Conservation (phyloP, 2,888 invertebrate species). For the Drosophila pegasa region DNA sequence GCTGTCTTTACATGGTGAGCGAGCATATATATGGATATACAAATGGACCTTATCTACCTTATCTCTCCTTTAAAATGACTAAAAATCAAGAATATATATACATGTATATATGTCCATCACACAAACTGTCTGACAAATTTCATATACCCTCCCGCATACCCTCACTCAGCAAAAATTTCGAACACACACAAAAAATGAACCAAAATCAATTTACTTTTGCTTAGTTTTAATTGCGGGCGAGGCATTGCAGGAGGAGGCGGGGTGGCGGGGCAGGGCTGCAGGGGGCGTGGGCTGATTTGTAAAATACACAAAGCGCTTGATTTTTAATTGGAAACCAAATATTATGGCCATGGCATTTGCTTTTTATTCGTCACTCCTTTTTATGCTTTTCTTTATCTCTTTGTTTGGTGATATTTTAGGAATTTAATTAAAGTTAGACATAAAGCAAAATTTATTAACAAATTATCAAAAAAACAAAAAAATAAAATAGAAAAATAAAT, state of each 20-base stretch:
- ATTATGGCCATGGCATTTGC: slow-evolving; percentile 58
- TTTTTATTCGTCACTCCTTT: slow-evolving; percentile 16
- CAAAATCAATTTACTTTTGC: slow-evolving; percentile 74
- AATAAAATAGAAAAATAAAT: slow-evolving; percentile 1
- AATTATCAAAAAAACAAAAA: slow-evolving; percentile 8
- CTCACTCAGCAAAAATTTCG: slow-evolving; percentile 1
- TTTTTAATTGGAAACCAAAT: slow-evolving; percentile 76
- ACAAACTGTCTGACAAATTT: background rate
- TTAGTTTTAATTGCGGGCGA: slow-evolving; percentile 77
- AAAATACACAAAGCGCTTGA: slow-evolving; percentile 48
- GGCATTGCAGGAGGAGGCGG: background rate
- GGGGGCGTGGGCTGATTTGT: slow-evolving; percentile 2
- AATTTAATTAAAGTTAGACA: slow-evolving; percentile 71
- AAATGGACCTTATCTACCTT: no score
- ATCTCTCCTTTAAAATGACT: no score
- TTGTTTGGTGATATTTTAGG: slow-evolving; percentile 19
- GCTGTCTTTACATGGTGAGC: no score
- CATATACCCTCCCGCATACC: background rate
- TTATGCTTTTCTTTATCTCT: slow-evolving; percentile 20
- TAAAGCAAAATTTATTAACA: slow-evolving; percentile 40
- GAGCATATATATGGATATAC: no score
- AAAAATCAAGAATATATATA: no score
- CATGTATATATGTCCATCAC: background rate
- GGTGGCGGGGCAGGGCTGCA: background rate
- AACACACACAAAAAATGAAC: slow-evolving; percentile 28